Conservation (phyloP, 2,113 vertebrate species). For the Craseonycteris thonglongyai region DNA sequence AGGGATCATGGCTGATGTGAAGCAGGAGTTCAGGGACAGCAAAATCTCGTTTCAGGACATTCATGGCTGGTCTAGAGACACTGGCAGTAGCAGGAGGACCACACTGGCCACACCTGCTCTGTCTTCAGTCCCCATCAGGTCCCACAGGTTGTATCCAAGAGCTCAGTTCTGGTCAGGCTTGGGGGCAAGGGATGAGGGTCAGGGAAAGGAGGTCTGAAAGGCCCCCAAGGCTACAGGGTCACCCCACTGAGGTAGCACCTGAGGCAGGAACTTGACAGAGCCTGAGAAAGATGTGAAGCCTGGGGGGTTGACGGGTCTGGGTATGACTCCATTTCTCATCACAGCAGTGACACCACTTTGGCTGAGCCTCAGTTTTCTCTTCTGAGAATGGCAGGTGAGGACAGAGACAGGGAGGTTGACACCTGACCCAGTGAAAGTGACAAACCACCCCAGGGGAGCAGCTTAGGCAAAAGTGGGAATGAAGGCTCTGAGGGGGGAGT, state of each 20-base stretch:
- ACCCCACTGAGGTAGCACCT: background rate
- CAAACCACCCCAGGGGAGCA: accelerated
- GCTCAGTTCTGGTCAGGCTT: background rate
- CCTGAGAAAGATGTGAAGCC: background rate
- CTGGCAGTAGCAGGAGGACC: background rate
- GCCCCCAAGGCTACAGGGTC: background rate
- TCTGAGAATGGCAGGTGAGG: background rate
- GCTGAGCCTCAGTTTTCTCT: background rate
- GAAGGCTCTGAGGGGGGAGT: background rate
- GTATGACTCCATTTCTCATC: background rate
- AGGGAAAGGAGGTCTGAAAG: background rate
- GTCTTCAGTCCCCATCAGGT: background rate
- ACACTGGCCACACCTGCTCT: background rate
- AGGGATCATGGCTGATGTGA: background rate
- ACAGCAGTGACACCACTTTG: accelerated
- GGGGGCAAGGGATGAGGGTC: accelerated
- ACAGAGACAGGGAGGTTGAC: background rate
- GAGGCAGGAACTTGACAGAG: background rate
- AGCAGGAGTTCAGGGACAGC: background rate
- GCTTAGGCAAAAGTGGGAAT: background rate
- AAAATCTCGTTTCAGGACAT: background rate
- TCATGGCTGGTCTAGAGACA: background rate
- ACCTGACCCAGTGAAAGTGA: background rate
- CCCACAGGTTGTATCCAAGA: background rate
- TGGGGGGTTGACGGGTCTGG: background rate